These are phyloP conservation scores for Gastrophryne carolinensis DNA, from an alignment of 2,797 vertebrate genomes.

Conservation along the genomic window DNA sequence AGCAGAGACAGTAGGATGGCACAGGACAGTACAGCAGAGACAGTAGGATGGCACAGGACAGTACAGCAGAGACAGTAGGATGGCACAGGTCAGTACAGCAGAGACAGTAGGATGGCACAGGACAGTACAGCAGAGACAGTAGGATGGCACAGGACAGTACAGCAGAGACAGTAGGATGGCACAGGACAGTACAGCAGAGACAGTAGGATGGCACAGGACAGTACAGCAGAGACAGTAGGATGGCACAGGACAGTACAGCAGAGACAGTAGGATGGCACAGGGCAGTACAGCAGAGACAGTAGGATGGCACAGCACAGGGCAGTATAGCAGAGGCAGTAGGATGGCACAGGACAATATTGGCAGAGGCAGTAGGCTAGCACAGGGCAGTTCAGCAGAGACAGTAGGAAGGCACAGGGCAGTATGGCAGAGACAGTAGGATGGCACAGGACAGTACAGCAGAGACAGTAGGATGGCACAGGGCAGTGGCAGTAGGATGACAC, in stretches of 20 bases:
- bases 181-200: not conserved
- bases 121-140: not conserved
- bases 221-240: not conserved
- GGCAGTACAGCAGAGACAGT: no score
- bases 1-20: not conserved
- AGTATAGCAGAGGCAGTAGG: not conserved
- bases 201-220: not conserved
- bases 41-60: not conserved
- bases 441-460: not conserved
- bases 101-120: not conserved
- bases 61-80: not conserved
- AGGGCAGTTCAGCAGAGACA: not conserved
- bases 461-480: not conserved
- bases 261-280: no score
- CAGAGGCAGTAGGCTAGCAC: not conserved
- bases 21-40: not conserved
- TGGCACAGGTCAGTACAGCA: not conserved
- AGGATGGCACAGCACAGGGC: no score
- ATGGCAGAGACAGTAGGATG: not conserved
- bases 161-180: no score
- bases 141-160: no score
- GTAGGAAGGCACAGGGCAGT: not conserved
- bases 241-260: not conserved
- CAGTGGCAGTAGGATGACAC: not conserved
- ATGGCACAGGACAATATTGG: not conserved